phyloP scores from a whole-genome alignment of 2,888 invertebrate genomes.

The Lampropteryx suffumata region DNA sequence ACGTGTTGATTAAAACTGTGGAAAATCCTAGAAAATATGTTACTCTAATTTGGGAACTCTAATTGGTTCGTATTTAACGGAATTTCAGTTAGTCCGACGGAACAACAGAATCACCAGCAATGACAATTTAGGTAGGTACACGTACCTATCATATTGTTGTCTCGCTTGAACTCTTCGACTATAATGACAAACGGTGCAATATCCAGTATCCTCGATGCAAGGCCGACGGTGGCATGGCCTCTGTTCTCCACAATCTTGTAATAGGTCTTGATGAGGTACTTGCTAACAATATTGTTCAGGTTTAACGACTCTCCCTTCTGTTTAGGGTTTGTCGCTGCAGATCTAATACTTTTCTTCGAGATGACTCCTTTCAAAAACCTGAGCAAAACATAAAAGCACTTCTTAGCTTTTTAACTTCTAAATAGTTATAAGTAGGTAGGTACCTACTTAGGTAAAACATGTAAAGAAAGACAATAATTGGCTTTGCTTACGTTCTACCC shows the following conservation, averaged over 20 bases:
- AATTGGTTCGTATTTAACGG: no score
- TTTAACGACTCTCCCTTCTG: conserved; percentile 70
- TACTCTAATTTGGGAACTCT: no score
- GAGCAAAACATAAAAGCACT: not conserved
- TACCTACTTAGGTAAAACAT: no score
- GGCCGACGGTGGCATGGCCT: conserved; percentile 83
- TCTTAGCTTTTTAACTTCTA: no score
- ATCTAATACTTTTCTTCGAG: conserved; percentile 79
- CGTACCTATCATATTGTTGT: conserved; percentile 29
- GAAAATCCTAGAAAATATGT: no score
- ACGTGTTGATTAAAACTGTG: no score
- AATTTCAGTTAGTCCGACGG: no score
- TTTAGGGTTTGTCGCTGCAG: conserved; percentile 83
- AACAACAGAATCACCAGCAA: no score
- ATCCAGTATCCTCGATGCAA: conserved; percentile 89
- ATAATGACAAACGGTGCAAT: conserved; percentile 89
- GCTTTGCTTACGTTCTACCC: no score
- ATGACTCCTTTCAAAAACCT: conserved; percentile 52
- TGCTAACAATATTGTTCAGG: conserved; percentile 81
- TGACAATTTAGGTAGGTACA: not conserved
- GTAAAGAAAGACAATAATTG: no score
- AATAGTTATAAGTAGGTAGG: no score
- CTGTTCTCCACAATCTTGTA: conserved; percentile 83
- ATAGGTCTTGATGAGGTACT: conserved; percentile 86
- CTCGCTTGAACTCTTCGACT: conserved; percentile 43